Conservation (phyloP, 37 sponge, comb jelly and placozoan genomes). For the Cliona cf. orientalis region DNA sequence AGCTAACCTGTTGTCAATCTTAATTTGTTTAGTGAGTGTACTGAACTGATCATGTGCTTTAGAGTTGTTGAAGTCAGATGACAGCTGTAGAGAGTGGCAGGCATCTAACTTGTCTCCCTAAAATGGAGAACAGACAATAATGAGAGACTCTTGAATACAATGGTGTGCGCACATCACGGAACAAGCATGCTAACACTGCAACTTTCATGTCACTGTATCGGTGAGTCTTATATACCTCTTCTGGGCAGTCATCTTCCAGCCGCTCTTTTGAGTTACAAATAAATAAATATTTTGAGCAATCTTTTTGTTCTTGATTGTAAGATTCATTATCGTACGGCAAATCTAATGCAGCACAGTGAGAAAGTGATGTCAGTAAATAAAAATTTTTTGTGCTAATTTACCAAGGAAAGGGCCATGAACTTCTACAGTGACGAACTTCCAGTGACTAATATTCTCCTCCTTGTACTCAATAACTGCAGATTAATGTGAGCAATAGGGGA, state of each 20-base stretch:
- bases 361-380: not conserved
- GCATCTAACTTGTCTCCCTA: not conserved
- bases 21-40: not conserved
- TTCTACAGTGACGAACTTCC: conserved; percentile 17
- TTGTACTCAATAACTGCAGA: conserved; percentile 7
- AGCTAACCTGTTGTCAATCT: not conserved
- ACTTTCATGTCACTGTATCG: too few species aligned
- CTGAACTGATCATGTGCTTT: not conserved
- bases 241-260: too few species aligned
- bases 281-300: conserved; percentile 12
- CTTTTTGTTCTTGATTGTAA: not conserved
- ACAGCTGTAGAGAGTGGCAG: conserved; percentile 16
- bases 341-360: not conserved
- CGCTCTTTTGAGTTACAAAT: conserved; percentile 1
- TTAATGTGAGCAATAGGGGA: not conserved
- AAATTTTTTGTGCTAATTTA: not conserved
- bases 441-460: not conserved
- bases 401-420: conserved; percentile 16
- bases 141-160: too few species aligned
- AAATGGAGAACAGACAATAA: not conserved
- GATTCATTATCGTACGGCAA: not conserved
- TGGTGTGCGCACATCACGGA: too few species aligned
- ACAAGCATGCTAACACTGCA: too few species aligned
- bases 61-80: not conserved
- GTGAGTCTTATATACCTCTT: too few species aligned